Evolutionary conservation across 2,113 vertebrate genomes (phyloP).

Genomic region (Mola mola): DNA sequence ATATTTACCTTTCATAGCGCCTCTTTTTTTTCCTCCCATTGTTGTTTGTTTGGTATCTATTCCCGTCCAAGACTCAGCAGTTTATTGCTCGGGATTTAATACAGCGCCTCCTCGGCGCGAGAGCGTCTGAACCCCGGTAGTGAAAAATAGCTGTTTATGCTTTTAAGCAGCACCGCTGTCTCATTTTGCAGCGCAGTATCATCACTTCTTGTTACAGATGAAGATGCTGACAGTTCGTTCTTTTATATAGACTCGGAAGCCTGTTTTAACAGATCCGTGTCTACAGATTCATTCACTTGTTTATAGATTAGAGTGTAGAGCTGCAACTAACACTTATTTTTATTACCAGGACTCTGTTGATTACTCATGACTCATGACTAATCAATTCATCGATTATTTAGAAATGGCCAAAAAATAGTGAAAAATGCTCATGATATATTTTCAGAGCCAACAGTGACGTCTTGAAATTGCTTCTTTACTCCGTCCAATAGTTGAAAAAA

Average conservation of each 20-base stretch:
- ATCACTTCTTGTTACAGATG: conserved; percentile 45
- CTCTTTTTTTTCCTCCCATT: conserved; percentile 12
- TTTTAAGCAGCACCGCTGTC: conserved; percentile 39
- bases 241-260: conserved; percentile 23
- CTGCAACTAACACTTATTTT: too few relatives aligned
- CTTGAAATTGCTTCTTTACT: too few relatives aligned
- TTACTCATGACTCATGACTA: too few relatives aligned
- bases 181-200: conserved; percentile 18
- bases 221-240: conserved; percentile 43
- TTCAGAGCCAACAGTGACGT: too few relatives aligned
- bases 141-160: conserved; percentile 31
- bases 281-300: too few relatives aligned
- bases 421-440: too few relatives aligned
- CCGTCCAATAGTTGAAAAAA: too few relatives aligned
- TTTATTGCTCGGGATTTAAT: conserved; percentile 54
- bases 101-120: conserved; percentile 21
- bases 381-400: too few relatives aligned
- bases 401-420: too few relatives aligned
- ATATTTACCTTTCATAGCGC: conserved; percentile 58
- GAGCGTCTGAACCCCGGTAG: conserved; percentile 26
- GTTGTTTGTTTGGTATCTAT: conserved; percentile 56
- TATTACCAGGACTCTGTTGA: too few relatives aligned
- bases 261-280: conserved; percentile 16
- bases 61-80: conserved; percentile 39
- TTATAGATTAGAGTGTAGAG: too few relatives aligned